Evolutionary conservation across 2,888 invertebrate genomes (phyloP).

Genomic region (Scaptomyza flava): DNA sequence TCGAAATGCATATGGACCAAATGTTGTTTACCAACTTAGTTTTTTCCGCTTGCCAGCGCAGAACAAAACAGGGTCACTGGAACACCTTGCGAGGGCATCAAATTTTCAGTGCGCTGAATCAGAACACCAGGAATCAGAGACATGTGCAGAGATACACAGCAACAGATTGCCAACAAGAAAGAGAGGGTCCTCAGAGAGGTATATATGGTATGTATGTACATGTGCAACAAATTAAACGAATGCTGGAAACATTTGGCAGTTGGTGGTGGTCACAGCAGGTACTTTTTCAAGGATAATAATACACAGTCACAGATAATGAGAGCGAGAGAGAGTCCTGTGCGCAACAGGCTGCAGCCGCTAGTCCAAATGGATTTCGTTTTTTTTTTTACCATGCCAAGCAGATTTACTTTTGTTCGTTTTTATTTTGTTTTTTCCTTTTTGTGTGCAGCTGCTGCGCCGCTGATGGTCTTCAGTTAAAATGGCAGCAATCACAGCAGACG

Average conservation of each 20-base stretch:
- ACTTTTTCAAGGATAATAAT: slow-evolving; percentile 57
- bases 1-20: slow-evolving; percentile 37
- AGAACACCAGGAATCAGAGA: slow-evolving; percentile 50
- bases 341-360: slow-evolving; percentile 72
- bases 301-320: slow-evolving; percentile 21
- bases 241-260: slow-evolving; percentile 60
- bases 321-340: slow-evolving; percentile 42
- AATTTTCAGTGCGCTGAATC: slow-evolving; percentile 52
- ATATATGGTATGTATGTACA: neutral
- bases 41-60: slow-evolving; percentile 4
- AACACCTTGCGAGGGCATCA: slow-evolving; percentile 73
- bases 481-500: slow-evolving; percentile 66
- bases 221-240: slow-evolving; percentile 68
- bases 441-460: slow-evolving; percentile 50
- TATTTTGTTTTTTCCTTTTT: slow-evolving; percentile 19
- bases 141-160: slow-evolving; percentile 69
- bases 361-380: slow-evolving; percentile 48
- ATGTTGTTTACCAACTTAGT: slow-evolving; percentile 23
- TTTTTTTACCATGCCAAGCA: slow-evolving; percentile 69
- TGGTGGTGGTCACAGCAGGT: slow-evolving; percentile 73
- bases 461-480: slow-evolving; percentile 48
- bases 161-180: slow-evolving; percentile 65
- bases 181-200: slow-evolving; percentile 17
- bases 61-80: slow-evolving; percentile 61
- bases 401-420: slow-evolving; percentile 67